These are phyloP conservation scores for Pyrocoelia pectoralis DNA, from an alignment of 2,888 invertebrate species.

Conservation along the genomic window DNA sequence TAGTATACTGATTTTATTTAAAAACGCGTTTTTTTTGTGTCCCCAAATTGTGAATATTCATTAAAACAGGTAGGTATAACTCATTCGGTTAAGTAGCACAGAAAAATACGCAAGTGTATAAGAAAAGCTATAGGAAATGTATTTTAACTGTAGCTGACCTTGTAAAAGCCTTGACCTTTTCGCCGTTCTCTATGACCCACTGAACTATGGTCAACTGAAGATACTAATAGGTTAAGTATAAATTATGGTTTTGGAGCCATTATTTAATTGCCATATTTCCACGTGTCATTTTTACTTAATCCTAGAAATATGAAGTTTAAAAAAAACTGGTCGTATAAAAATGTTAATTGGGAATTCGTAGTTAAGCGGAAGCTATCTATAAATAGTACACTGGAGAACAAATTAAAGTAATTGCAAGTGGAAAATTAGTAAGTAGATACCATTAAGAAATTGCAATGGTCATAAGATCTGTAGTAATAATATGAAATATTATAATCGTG, in stretches of 20 bases:
- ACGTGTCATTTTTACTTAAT: constrained; percentile 25
- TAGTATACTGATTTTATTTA: constrained; percentile 15
- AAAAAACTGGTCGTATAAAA: constrained; percentile 25
- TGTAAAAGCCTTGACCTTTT: constrained; percentile 45
- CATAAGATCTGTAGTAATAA: no score
- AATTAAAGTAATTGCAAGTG: constrained; percentile 3
- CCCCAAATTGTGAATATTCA: constrained; percentile 23
- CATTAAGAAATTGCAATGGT: not conserved
- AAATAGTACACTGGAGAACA: not conserved
- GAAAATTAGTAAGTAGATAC: not conserved
- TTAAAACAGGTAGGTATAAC: constrained; percentile 25
- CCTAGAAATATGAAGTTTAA: constrained; percentile 11
- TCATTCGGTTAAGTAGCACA: constrained; percentile 29
- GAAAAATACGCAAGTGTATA: not conserved
- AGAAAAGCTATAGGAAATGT: constrained; percentile 20
- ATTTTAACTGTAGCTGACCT: constrained; percentile 39
- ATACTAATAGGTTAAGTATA: constrained; percentile 40
- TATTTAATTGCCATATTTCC: constrained; percentile 34
- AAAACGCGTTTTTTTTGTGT: not conserved
- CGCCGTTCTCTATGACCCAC: constrained; percentile 41
- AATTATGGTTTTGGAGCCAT: constrained; percentile 34
- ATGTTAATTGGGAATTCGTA: constrained; percentile 18
- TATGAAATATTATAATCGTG: no score
- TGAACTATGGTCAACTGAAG: constrained; percentile 40
- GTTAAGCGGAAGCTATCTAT: constrained; percentile 21